These are phyloP conservation scores for Camponotus vicinus DNA, from an alignment of 1,140 invertebrate genomes.

Conservation along the genomic window DNA sequence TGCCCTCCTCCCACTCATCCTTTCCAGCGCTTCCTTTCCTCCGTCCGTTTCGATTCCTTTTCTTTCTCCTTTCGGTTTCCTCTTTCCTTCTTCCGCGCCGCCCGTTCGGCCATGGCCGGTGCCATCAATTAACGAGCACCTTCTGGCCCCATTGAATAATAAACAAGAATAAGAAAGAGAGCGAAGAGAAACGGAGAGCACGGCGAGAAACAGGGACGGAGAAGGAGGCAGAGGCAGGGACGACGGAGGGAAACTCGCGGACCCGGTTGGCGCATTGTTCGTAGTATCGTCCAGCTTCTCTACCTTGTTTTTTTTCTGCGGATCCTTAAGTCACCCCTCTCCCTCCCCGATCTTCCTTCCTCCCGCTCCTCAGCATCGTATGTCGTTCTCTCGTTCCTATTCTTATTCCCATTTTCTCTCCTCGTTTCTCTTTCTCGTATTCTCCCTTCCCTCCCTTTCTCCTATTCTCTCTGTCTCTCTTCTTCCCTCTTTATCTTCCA, in stretches of 20 bases:
- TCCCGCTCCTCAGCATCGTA: neutral
- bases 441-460: slow-evolving; percentile 21
- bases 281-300: slow-evolving; percentile 73
- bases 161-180: slow-evolving; percentile 81
- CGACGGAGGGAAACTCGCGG: slow-evolving; percentile 2
- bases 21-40: neutral
- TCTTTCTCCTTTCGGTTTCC: neutral
- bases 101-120: slow-evolving; percentile 73
- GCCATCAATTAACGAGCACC: slow-evolving; percentile 85
- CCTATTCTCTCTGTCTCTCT: slow-evolving; percentile 64
- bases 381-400: slow-evolving; percentile 56
- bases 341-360: slow-evolving; percentile 59
- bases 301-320: slow-evolving; percentile 62
- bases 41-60: slow-evolving; percentile 26
- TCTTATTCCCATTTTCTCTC: slow-evolving; percentile 59
- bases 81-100: slow-evolving; percentile 27
- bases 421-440: slow-evolving; percentile 31
- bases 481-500: slow-evolving; percentile 31
- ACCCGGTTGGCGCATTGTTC: slow-evolving; percentile 78
- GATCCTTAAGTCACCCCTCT: slow-evolving; percentile 68
- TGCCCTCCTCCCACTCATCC: slow-evolving; percentile 25
- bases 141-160: slow-evolving; percentile 83
- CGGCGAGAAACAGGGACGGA: slow-evolving; percentile 32
- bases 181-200: slow-evolving; percentile 63
- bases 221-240: slow-evolving; percentile 51